A percentile compares a stretch with the other conserved stretches of the same genome.
Conservation (phyloP, 1,140 invertebrate genomes). For the Eriosoma lanigerum region DNA sequence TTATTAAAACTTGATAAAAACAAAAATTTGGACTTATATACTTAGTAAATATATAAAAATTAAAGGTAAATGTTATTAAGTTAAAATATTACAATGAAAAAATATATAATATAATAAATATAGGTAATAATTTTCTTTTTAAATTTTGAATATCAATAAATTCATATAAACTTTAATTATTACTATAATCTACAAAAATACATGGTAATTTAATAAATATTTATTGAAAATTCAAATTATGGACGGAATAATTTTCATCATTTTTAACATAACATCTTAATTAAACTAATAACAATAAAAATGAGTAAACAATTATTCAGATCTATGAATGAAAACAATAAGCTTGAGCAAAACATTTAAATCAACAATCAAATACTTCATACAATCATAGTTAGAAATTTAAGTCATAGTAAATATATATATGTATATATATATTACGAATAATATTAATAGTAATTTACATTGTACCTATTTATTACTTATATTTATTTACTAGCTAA, state of each 20-base stretch:
- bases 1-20: neutral
- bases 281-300: slow-evolving; percentile 26
- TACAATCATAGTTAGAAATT: too few species aligned
- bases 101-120: neutral
- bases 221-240: neutral
- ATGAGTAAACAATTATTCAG: slow-evolving; percentile 24
- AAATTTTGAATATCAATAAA: neutral
- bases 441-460: slow-evolving; percentile 12
- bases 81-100: neutral
- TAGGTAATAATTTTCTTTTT: neutral
- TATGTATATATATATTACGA: neutral
- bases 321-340: slow-evolving; percentile 33
- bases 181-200: neutral
- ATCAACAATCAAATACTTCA: neutral
- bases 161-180: neutral
- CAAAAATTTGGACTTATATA: neutral
- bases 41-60: neutral
- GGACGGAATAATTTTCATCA: neutral
- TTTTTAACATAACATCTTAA: neutral
- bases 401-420: neutral
- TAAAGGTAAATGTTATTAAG: neutral
- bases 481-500: slow-evolving; percentile 51
- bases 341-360: slow-evolving; percentile 41
- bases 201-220: neutral
- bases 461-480: neutral